Conservation (phyloP, 2,888 invertebrate species). For the Mythimna vitellina region DNA sequence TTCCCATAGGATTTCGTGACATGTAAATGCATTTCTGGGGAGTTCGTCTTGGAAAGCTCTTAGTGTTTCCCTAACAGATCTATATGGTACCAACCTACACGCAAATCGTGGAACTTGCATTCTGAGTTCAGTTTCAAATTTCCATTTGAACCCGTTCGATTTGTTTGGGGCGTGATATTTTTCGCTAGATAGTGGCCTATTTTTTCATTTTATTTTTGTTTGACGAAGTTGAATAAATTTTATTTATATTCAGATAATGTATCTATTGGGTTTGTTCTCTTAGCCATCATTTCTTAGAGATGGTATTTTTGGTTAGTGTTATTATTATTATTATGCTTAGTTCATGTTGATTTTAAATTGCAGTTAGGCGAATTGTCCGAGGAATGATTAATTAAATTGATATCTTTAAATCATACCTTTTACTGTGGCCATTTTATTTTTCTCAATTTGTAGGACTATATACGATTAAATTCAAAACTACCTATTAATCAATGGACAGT, state of each 20-base stretch:
- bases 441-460: not conserved
- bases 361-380: not conserved
- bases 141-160: conserved; percentile 50
- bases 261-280: not conserved
- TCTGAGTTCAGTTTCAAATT: conserved; percentile 57
- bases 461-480: not conserved
- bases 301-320: too few species aligned
- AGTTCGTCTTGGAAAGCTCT: conserved; percentile 86
- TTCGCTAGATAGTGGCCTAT: conserved; percentile 6
- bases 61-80: conserved; percentile 67
- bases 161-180: conserved; percentile 37
- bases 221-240: not conserved
- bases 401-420: not conserved
- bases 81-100: conserved; percentile 41
- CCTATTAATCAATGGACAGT: too few species aligned
- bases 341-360: not conserved
- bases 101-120: conserved; percentile 58
- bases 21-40: conserved; percentile 88
- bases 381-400: not conserved
- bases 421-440: not conserved
- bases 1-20: conserved; percentile 86
- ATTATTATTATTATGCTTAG: not conserved
- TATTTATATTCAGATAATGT: conserved; percentile 15
- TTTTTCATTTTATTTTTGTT: conserved; percentile 5
- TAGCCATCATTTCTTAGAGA: not conserved